These are phyloP conservation scores for Schizopygopsis malacanthus DNA, from an alignment of 2,797 vertebrate species.

Conservation along the genomic window DNA sequence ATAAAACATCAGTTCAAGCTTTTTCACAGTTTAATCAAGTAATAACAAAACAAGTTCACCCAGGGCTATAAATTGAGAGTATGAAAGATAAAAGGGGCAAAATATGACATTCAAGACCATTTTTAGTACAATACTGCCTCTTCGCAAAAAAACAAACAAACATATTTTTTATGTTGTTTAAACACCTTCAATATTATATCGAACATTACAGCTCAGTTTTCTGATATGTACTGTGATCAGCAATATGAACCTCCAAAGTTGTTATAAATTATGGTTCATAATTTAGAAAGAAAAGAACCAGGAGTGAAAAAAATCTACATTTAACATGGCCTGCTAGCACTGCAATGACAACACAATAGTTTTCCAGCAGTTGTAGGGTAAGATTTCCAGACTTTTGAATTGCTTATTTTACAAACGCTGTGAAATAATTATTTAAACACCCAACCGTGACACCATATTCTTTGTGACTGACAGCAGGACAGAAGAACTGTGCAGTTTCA, in stretches of 20 bases:
- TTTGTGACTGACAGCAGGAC: not conserved
- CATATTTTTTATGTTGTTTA: not conserved
- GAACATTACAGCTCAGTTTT: not conserved
- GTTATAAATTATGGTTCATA: not conserved
- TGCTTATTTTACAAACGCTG: not conserved
- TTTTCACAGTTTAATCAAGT: slow-evolving; percentile 5
- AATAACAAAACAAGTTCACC: slow-evolving; percentile 2
- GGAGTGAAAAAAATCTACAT: not conserved
- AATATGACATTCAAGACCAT: not conserved
- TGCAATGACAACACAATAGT: not conserved
- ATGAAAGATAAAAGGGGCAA: not conserved
- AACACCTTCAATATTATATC: not conserved
- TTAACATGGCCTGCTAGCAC: not conserved
- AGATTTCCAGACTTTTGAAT: slow-evolving; percentile 9
- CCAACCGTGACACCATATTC: not conserved
- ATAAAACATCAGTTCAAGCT: slow-evolving; percentile 27
- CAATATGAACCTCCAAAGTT: not conserved
- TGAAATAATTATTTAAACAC: not conserved
- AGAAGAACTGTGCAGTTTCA: not conserved
- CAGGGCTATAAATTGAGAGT: not conserved
- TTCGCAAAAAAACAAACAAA: not conserved
- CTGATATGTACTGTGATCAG: not conserved
- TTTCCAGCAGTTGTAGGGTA: not conserved
- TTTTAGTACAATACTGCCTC: not conserved
- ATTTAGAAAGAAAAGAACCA: not conserved